These are phyloP conservation scores for Tachysurus vachellii DNA, from an alignment of 2,113 vertebrate genomes.

Conservation along the genomic window DNA sequence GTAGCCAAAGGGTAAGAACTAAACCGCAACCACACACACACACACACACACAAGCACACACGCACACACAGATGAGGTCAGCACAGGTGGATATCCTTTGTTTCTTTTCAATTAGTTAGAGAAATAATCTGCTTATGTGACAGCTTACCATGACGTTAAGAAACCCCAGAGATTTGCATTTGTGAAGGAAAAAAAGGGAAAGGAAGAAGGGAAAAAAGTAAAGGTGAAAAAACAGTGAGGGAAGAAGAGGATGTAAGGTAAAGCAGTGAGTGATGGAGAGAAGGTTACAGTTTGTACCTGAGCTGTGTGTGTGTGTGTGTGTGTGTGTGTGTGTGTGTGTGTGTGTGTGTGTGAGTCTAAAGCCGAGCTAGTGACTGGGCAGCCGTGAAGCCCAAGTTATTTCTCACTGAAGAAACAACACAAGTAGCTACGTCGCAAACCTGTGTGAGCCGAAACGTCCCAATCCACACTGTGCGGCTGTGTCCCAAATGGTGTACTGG, in stretches of 20 bases:
- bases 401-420: not conserved
- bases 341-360: not conserved
- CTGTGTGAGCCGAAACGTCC: not conserved
- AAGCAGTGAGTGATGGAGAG: not conserved
- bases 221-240: not conserved
- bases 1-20: conserved; percentile 23
- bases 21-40: conserved; percentile 30
- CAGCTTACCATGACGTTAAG: not conserved
- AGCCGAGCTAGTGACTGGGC: not conserved
- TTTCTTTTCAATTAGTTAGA: not conserved
- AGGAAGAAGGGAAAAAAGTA: not conserved
- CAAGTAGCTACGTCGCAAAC: not conserved
- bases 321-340: not conserved
- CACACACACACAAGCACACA: conserved; percentile 16
- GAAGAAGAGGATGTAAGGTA: not conserved
- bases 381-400: not conserved
- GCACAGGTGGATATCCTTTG: conserved; percentile 20
- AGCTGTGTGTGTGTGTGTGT: not conserved
- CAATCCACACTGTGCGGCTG: not conserved
- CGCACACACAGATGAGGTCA: conserved; percentile 6
- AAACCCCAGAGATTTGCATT: not conserved
- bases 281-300: not conserved
- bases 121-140: not conserved
- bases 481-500: not conserved
- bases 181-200: not conserved